Conservation (phyloP, 2,113 vertebrate genomes). For the Perca flavescens region DNA sequence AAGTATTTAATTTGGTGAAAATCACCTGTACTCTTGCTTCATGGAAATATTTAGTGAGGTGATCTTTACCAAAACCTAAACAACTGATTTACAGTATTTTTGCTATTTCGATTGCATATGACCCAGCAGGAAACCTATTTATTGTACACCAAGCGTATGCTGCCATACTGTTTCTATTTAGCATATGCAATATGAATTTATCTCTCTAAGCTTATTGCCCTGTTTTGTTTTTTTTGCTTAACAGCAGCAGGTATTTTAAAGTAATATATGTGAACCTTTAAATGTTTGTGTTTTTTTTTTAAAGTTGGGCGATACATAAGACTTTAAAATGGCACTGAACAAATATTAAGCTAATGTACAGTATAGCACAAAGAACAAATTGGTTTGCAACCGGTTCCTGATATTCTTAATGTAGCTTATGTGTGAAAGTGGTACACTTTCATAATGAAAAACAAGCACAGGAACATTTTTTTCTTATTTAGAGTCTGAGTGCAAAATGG, state of each 20-base stretch:
- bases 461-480: slow-evolving; percentile 14
- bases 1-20: slow-evolving; percentile 41
- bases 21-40: slow-evolving; percentile 42
- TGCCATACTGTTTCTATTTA: slow-evolving; percentile 46
- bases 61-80: slow-evolving; percentile 27
- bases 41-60: slow-evolving; percentile 33
- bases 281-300: background rate
- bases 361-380: slow-evolving; percentile 1
- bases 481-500: slow-evolving; percentile 23
- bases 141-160: slow-evolving; percentile 35
- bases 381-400: background rate
- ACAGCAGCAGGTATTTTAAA: slow-evolving; percentile 2
- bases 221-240: slow-evolving; percentile 5
- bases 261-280: background rate
- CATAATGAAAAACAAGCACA: slow-evolving; percentile 7
- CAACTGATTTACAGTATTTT: slow-evolving; percentile 46
- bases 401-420: background rate
- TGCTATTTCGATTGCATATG: slow-evolving; percentile 36
- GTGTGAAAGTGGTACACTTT: slow-evolving; percentile 4
- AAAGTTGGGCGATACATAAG: background rate
- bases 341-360: background rate
- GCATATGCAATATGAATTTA: slow-evolving; percentile 23
- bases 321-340: background rate
- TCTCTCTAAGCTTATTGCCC: slow-evolving; percentile 5
- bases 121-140: slow-evolving; percentile 49